Evolutionary conservation across 2,797 vertebrate genomes (phyloP), one percentile per base, ranked within the genome.

Genomic region (Otolemur crassicaudatus): DNA sequence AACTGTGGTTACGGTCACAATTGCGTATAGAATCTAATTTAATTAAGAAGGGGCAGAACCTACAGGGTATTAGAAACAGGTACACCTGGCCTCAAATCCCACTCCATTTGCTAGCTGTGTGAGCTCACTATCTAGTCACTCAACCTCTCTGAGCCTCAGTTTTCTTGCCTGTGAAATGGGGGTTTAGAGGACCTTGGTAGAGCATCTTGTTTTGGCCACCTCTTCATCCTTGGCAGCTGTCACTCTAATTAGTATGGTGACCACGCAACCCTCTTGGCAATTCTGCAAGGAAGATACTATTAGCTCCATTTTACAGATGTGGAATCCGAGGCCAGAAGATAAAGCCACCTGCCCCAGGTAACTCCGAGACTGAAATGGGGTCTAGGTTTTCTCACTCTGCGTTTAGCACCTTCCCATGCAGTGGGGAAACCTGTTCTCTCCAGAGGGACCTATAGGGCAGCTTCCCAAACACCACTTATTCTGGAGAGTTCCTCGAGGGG

Each of bases 41-140:
- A 23, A 61, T n/a, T 19, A 7, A 5, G 58, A 46, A 23, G 0
- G 0, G 2, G 17, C 17, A 2, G 29, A 40, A 0, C 0, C 0
- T 3, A 3, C 19, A 17, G 83, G 34, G 43, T 85, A 56, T 17
- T 4, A 0, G 69, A 89, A 29, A 46, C 20, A 29, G 61, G 31
- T n/a, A 17, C 3, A 1, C 69, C 49, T 23, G 40, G 37, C 46
- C n/a, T 53, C 85, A 29, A 11, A 31, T 4, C 19, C 43, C 20
- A 1, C 9, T 3, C 10, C 16, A 1, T 12, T 16, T 34, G n/a
- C 16, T 0, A 65, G 75, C 86, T 53, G 60, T 73, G 82, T 27
- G 49, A 31, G 40, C 40, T 31, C 20, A 10, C 63, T 3, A 2
- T 9, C 27, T 20, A 29, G 49, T 43, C 40, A 10, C 81, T 77